Conservation (phyloP, 2,113 vertebrate species). For the Trematocara variabile region DNA sequence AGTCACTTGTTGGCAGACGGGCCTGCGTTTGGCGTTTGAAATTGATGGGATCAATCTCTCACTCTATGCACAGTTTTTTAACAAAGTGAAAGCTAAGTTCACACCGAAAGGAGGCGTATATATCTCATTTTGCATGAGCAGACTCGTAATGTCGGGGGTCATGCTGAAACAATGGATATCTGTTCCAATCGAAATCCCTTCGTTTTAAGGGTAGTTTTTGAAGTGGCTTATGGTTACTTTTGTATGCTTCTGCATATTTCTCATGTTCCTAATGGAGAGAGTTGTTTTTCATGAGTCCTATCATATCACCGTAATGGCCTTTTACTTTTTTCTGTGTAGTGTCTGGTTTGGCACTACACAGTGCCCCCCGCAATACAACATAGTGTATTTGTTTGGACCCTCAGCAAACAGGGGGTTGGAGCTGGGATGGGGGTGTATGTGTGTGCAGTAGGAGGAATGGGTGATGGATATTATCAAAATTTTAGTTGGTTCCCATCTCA, state of each 20-base stretch:
- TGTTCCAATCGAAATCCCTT: constrained; percentile 17
- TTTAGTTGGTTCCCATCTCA: constrained; percentile 60
- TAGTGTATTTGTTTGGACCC: constrained; percentile 33
- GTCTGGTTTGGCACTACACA: not conserved
- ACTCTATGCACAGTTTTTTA: not conserved
- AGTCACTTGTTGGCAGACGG: constrained; percentile 30
- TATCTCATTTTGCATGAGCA: constrained; percentile 42
- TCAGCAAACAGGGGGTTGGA: constrained; percentile 14
- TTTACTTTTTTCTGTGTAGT: not conserved
- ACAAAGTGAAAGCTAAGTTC: constrained; percentile 23
- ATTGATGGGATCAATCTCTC: constrained; percentile 9
- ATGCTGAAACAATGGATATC: constrained; percentile 19
- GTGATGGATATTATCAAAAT: constrained; percentile 41
- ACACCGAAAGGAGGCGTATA: constrained; percentile 24
- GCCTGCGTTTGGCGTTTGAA: not conserved
- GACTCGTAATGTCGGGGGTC: constrained; percentile 38
- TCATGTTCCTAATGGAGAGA: not conserved
- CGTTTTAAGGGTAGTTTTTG: not conserved
- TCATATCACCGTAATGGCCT: constrained; percentile 1
- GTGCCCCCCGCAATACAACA: not conserved
- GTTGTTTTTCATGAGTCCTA: not conserved
- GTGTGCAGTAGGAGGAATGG: not conserved
- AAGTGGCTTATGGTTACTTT: not conserved
- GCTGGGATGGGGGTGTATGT: not conserved
- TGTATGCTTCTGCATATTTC: not conserved